Percentiles rank a stretch among this genome's conserved stretches.
These are phyloP conservation scores for Turritopsis rubra DNA, from an alignment of 30 jellyfish, hydroid and myxozoan species.

Conservation along the genomic window DNA sequence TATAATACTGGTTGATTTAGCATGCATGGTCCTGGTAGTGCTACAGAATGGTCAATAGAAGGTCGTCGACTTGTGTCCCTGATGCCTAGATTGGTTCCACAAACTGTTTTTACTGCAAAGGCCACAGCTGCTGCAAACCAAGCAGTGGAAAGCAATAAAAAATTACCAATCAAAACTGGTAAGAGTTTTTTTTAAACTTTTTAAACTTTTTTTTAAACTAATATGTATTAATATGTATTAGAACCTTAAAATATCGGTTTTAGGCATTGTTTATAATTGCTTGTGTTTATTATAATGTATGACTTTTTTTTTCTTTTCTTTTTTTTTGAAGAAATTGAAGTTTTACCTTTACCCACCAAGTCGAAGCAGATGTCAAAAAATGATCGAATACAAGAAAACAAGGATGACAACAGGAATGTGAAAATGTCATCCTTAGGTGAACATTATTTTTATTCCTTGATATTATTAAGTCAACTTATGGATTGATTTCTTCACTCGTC, in stretches of 20 bases:
- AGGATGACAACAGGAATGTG: slow-evolving; percentile 5
- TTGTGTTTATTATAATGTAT: too few species aligned
- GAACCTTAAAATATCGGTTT: not conserved
- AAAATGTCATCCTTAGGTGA: not conserved
- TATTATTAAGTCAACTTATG: not conserved
- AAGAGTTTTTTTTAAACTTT: not conserved
- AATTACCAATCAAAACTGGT: slow-evolving; percentile 64
- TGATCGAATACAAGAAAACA: not conserved
- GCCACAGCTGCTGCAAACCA: slow-evolving; percentile 88
- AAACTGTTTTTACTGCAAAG: slow-evolving; percentile 90
- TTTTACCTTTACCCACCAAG: slow-evolving; percentile 21
- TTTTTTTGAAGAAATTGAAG: slow-evolving; percentile 24
- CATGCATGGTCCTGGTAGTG: slow-evolving; percentile 82
- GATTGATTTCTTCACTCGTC: too few species aligned
- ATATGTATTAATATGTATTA: not conserved
- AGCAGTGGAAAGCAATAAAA: slow-evolving; percentile 52
- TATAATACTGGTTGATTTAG: slow-evolving; percentile 12
- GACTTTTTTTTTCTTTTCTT: not conserved
- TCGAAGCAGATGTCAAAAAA: slow-evolving; percentile 10
- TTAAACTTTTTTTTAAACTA: not conserved
- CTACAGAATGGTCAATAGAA: slow-evolving; percentile 78
- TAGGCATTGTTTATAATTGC: too few species aligned
- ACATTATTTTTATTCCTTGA: not conserved
- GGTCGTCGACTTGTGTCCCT: slow-evolving; percentile 84
- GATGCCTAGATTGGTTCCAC: slow-evolving; percentile 96